Evolutionary conservation across 2,888 invertebrate species (phyloP).

Genomic region (Latrodectus hesperus): DNA sequence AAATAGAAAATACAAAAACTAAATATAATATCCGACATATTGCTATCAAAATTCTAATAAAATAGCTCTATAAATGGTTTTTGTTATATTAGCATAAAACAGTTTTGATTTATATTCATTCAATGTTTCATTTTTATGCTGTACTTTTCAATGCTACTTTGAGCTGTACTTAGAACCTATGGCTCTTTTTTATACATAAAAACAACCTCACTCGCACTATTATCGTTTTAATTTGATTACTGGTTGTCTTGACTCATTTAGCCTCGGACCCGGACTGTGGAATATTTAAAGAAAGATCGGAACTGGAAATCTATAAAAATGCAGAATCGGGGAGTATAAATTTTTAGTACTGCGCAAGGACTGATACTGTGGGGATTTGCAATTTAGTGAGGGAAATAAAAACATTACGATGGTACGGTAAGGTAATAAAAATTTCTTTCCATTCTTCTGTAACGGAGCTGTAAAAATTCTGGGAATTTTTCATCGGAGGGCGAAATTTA

Average conservation of each 20-base stretch:
- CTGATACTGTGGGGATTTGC: constrained; percentile 39
- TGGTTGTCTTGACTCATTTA: background rate
- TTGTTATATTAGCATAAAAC: too few species aligned
- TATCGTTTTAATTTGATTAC: background rate
- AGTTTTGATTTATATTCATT: too few species aligned
- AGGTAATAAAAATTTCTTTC: constrained; percentile 47
- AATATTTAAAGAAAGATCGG: constrained; percentile 39
- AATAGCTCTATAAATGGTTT: too few species aligned
- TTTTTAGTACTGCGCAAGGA: constrained; percentile 26
- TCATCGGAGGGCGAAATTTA: background rate
- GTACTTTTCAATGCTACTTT: too few species aligned
- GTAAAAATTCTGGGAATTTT: background rate
- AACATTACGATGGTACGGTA: constrained; percentile 44
- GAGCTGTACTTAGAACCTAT: too few species aligned
- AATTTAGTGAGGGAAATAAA: constrained; percentile 45
- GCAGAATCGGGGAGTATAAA: constrained; percentile 33
- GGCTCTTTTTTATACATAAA: too few species aligned
- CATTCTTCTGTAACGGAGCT: background rate
- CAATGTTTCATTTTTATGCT: too few species aligned
- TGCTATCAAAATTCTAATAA: too few species aligned
- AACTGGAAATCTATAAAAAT: constrained; percentile 31
- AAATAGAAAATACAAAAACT: too few species aligned
- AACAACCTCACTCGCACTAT: too few species aligned
- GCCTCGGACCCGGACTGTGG: background rate
- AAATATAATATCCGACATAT: too few species aligned